Base-by-base conservation (phyloP, 2,113 vertebrate species). In the Leiothrix lutea region DNA sequence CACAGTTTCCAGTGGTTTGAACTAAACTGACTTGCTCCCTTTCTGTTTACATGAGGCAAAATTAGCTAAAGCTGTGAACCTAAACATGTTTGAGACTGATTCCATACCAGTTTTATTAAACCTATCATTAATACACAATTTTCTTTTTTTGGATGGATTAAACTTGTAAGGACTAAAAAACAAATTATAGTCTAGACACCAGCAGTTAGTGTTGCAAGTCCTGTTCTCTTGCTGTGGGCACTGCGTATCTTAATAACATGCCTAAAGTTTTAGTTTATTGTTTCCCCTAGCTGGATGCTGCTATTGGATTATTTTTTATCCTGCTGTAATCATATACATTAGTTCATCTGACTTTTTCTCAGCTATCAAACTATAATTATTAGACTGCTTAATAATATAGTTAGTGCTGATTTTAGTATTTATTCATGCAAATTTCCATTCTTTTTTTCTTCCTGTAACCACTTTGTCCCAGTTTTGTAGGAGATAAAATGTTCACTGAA, bases 321-420 rank as follows among this genome's bases (percentile, higher is more conserved):
- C 53, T 70, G 22, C 50, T 64, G 8, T 88, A 94, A 96, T 97
- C 58, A 92, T 40, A 95, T 61, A 35, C 23, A 77, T 94, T 95
- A 90, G 36, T 77, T 94, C 77, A 92, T 64, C 31, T 90, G 87
- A 94, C 77, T 89, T 94, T 79, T 91, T 90, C 92, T 60, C 83
- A 96, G 92, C 75, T 94, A 93, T 94, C 73, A 94, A 95, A 87
- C 81, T 84, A 73, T 97, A 84, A 97, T 97, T 97, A 96, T 90
- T 91, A 94, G 81, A 28, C 73, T 86, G n/a, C 70, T 61, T 97
- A 97, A 97, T 95, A 94, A 92, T 53, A 92, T 69, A 74, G 61
- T 86, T 96, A 96, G 92, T 92, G 31, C 25, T 77, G 67, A 75
- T 91, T 97, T 95, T 94, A 80, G 47, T 89, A 70, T 90, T 90